A percentile compares a stretch with the other conserved stretches of the same genome.
phyloP scores from a whole-genome alignment of 2,113 vertebrate species.

The Polypterus senegalus region DNA sequence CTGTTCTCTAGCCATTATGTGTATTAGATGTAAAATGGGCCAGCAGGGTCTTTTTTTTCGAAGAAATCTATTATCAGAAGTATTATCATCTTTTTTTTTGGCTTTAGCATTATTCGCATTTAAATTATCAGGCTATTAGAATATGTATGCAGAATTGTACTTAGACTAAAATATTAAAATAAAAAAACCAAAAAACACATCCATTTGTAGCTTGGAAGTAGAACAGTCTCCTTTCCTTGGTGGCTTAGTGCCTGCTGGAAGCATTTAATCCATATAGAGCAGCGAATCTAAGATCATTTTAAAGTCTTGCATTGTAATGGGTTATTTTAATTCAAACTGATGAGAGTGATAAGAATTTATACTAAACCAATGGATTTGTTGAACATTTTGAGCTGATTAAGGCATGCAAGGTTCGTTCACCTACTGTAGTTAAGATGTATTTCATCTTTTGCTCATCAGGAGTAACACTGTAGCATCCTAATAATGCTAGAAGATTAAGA shows the following conservation, averaged over 20 bases:
- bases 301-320: slow-evolving; percentile 37
- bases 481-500: too few relatives aligned
- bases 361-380: slow-evolving; percentile 53
- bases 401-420: slow-evolving; percentile 19
- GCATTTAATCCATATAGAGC: slow-evolving; percentile 20
- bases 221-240: slow-evolving; percentile 11
- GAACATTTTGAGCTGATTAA: slow-evolving; percentile 39
- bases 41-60: slow-evolving; percentile 18
- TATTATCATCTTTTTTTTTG: slow-evolving; percentile 3
- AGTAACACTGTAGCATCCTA: too few relatives aligned
- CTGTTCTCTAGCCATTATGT: slow-evolving; percentile 23
- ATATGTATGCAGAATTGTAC: neutral
- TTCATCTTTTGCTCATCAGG: too few relatives aligned
- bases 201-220: too few relatives aligned
- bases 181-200: slow-evolving; percentile 6
- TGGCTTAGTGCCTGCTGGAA: slow-evolving; percentile 18
- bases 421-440: neutral
- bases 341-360: slow-evolving; percentile 34
- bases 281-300: slow-evolving; percentile 18
- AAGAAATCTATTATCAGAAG: slow-evolving; percentile 22
- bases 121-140: slow-evolving; percentile 4
- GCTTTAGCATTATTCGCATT: neutral
- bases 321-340: slow-evolving; percentile 32
- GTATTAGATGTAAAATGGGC: slow-evolving; percentile 21
- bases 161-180: slow-evolving; percentile 10